These are phyloP conservation scores for Acomys russatus DNA, from an alignment of 2,797 vertebrate species.

Conservation along the genomic window DNA sequence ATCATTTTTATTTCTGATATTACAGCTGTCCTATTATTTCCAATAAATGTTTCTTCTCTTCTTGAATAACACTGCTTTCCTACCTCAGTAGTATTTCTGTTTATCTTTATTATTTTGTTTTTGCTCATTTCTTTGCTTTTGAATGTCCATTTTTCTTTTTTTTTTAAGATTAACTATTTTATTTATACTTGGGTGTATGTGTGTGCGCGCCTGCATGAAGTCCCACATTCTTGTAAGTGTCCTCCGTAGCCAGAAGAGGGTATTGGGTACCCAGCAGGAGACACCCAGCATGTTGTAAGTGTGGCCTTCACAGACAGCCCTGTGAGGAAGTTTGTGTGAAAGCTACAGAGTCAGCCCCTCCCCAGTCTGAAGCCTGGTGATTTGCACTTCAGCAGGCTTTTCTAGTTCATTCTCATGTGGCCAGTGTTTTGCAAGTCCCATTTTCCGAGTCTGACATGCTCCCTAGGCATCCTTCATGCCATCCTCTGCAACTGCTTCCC, in stretches of 20 bases:
- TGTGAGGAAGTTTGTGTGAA: not conserved
- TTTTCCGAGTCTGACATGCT: not conserved
- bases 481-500: not conserved
- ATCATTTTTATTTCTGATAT: not conserved
- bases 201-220: not conserved
- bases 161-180: not conserved
- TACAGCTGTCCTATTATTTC: not conserved
- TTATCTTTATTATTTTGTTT: not conserved
- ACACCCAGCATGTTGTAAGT: not conserved
- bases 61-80: not conserved
- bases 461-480: not conserved
- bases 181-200: not conserved
- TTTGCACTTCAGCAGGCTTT: constrained; percentile 3
- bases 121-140: not conserved
- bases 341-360: not conserved
- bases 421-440: not conserved
- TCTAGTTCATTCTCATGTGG: not conserved
- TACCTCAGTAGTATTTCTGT: not conserved
- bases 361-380: not conserved
- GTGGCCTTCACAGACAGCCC: not conserved
- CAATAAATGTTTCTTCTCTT: not conserved
- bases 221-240: not conserved
- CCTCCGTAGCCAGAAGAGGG: not conserved
- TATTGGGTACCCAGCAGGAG: not conserved
- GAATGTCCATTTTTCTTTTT: not conserved